Evolutionary conservation across 2,888 invertebrate species (phyloP).

Genomic region (Himalopsyche anomala): DNA sequence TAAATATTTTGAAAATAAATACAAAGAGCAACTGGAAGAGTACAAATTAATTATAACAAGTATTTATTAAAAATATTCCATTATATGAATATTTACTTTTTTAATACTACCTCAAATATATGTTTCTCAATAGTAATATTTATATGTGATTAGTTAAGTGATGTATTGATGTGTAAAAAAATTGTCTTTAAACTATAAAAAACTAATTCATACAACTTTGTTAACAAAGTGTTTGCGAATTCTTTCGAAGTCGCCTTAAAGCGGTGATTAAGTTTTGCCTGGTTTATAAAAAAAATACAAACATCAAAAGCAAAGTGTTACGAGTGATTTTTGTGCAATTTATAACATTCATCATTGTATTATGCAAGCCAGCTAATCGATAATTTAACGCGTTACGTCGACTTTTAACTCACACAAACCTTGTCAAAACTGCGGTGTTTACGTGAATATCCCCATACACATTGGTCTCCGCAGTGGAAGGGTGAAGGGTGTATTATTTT

Average conservation of each 20-base stretch:
- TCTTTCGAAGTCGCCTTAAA: too few relatives aligned
- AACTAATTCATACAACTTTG: background rate
- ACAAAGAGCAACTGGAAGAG: constrained; percentile 47
- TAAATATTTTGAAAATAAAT: background rate
- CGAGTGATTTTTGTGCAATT: constrained; percentile 57
- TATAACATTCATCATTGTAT: constrained; percentile 52
- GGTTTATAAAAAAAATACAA: background rate
- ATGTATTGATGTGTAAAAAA: background rate
- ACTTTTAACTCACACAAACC: constrained; percentile 49
- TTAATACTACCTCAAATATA: constrained; percentile 45
- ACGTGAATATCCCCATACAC: constrained; percentile 47
- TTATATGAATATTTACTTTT: background rate
- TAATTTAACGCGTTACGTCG: constrained; percentile 76
- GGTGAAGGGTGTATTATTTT: constrained; percentile 52
- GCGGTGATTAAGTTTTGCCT: too few relatives aligned
- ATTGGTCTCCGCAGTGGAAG: constrained; percentile 31
- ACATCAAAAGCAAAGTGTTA: constrained; percentile 42
- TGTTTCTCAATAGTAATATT: background rate
- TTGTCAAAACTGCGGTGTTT: constrained; percentile 62
- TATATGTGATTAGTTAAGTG: background rate
- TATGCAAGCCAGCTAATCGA: constrained; percentile 71
- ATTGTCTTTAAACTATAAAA: background rate
- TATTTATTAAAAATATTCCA: background rate
- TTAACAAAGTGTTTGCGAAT: background rate
- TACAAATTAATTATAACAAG: constrained; percentile 49